Evolutionary conservation across 2,797 vertebrate genomes (phyloP), one percentile per base, ranked within the genome.

Genomic region (Heterohyrax brucei): DNA sequence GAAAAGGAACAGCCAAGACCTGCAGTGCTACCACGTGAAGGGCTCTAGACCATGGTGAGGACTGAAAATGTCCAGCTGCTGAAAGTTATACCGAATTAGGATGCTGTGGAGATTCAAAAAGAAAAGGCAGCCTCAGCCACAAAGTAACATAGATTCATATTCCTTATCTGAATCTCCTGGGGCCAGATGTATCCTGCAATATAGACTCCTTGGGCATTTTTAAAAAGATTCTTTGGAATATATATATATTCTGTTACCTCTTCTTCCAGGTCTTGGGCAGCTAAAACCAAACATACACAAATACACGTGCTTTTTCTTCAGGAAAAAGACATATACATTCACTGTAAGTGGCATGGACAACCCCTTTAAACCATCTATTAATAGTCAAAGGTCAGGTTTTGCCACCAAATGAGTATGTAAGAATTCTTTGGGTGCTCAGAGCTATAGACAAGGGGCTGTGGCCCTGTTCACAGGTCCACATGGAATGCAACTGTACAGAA

Each of bases 371-470:
- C 0, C n/a, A 26, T 18, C 59, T 22, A 78, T 46, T 56, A 62
- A 77, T 19, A 89, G 78, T 28, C 79, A 10, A 92, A 56, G 50
- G 44, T 77, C 10, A 72, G 72, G 66, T 73, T 93, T 84, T 72
- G 24, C 56, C 26, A 82, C 44, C 46, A 39, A 70, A 33, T 39
- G 62, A 73, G 39, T 87, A 44, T 44, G 7, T 79, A 68, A 85
- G 12, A 82, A 68, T 22, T 13, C 26, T 70, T 61, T 22, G 30
- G 59, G 9, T 72, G 81, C 86, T 86, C 53, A 91, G 75, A 13
- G 26, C 28, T 88, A 44, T 66, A 39, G 83, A 91, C 50, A 46
- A 24, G 10, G 30, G 48, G 62, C 3, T 19, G 26, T 33, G 77
- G 94, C 7, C 64, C 39, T 48, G 48, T 5, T 16, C 21, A 0